Evolutionary conservation across 2,888 invertebrate species (phyloP).

Genomic region (Apotomis capreana): DNA sequence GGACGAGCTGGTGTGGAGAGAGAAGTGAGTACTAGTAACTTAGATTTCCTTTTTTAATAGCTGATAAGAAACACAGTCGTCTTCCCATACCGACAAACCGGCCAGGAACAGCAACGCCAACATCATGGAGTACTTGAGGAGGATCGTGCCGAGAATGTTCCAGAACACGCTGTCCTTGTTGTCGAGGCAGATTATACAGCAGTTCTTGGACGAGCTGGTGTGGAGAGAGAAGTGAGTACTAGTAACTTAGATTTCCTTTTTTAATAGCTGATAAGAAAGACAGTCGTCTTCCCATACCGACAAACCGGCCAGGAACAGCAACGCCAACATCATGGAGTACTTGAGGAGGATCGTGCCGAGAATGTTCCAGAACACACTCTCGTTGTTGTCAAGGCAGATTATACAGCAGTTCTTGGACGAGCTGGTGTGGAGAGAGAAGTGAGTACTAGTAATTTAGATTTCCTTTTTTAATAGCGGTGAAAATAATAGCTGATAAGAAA

Average conservation of each 20-base stretch:
- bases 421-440: constrained; percentile 89
- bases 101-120: constrained; percentile 86
- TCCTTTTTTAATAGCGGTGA: no score
- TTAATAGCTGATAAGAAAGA: no score
- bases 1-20: constrained; percentile 95
- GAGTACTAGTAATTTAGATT: constrained; percentile 41
- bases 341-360: constrained; percentile 92
- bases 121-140: constrained; percentile 93
- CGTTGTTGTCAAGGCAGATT: constrained; percentile 90
- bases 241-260: no score
- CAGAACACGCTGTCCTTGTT: constrained; percentile 92
- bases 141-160: constrained; percentile 95
- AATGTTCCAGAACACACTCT: constrained; percentile 95
- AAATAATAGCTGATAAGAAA: constrained; percentile 42
- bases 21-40: constrained; percentile 69
- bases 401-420: constrained; percentile 94
- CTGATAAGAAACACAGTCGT: no score
- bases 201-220: constrained; percentile 93
- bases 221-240: constrained; percentile 88
- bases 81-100: constrained; percentile 73
- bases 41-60: no score
- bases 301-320: constrained; percentile 82
- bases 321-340: constrained; percentile 93
- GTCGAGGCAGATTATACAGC: constrained; percentile 93
- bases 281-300: constrained; percentile 71